Evolutionary conservation across 2,888 invertebrate genomes (phyloP).

Genomic region (Apoda limacodes): DNA sequence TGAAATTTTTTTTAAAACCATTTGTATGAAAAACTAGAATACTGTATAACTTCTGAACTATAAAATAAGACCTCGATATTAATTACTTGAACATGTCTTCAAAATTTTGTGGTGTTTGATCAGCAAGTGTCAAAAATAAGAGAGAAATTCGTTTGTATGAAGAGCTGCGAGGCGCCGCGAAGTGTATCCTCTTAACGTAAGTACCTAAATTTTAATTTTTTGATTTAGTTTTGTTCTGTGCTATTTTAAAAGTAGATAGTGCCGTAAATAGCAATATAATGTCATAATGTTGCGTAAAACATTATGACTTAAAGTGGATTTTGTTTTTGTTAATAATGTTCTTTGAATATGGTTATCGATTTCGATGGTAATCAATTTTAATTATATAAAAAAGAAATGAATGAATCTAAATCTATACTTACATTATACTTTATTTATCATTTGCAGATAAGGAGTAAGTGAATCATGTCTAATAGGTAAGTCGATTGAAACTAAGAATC

Average conservation of each 20-base stretch:
- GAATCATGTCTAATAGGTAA: not conserved
- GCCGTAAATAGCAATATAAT: not conserved
- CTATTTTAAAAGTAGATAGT: not conserved
- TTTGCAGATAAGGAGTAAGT: not conserved
- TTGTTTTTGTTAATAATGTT: not conserved
- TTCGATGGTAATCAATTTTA: not conserved
- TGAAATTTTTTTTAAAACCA: too few relatives aligned
- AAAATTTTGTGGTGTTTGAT: too few relatives aligned
- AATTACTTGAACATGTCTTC: too few relatives aligned
- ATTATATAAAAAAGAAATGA: not conserved
- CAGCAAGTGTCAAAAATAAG: too few relatives aligned
- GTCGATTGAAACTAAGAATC: too few relatives aligned
- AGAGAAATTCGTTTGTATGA: too few relatives aligned
- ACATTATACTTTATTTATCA: not conserved
- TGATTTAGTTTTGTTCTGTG: not conserved
- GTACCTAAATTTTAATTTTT: not conserved
- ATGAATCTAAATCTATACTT: not conserved
- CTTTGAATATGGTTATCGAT: not conserved
- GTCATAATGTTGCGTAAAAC: not conserved
- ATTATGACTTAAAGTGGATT: not conserved
- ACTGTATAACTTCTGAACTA: not conserved
- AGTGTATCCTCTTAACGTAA: too few relatives aligned
- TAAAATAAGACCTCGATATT: not conserved
- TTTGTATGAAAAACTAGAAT: too few relatives aligned
- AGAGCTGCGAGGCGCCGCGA: too few relatives aligned